Percentiles rank a stretch among this genome's conserved stretches.
These are phyloP conservation scores for Drosophila malerkotliana DNA, from an alignment of 1,140 invertebrate genomes.

Conservation along the genomic window DNA sequence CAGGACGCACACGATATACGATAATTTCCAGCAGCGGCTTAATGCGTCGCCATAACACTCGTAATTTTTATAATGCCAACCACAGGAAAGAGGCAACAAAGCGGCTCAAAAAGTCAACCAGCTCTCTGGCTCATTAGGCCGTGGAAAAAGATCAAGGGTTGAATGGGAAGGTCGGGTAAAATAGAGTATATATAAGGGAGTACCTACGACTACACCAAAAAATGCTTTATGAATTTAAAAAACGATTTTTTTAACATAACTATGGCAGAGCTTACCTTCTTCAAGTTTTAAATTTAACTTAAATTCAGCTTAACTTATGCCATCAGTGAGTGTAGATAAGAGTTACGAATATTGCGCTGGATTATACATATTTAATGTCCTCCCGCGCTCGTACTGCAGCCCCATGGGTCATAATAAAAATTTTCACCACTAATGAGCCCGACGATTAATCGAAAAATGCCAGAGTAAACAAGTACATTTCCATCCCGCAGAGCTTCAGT, in stretches of 20 bases:
- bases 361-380: constrained; percentile 13
- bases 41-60: constrained; percentile 57
- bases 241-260: background rate
- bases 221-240: background rate
- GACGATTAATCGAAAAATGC: constrained; percentile 69
- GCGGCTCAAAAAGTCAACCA: constrained; percentile 61
- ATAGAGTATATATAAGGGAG: background rate
- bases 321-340: background rate
- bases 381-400: constrained; percentile 12
- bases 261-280: too few relatives aligned
- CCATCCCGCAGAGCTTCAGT: constrained; percentile 19
- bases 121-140: constrained; percentile 19
- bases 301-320: background rate
- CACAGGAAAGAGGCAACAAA: constrained; percentile 37
- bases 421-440: constrained; percentile 77
- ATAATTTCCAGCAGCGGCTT: constrained; percentile 54
- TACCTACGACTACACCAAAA: background rate
- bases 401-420: constrained; percentile 71
- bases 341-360: background rate
- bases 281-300: background rate
- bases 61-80: constrained; percentile 67
- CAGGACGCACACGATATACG: constrained; percentile 32
- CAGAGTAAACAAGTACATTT: constrained; percentile 44
- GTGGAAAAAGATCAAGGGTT: background rate
- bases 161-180: background rate